These are phyloP conservation scores for Tolypeutes matacus DNA, from an alignment of 2,797 vertebrate genomes.

Conservation along the genomic window DNA sequence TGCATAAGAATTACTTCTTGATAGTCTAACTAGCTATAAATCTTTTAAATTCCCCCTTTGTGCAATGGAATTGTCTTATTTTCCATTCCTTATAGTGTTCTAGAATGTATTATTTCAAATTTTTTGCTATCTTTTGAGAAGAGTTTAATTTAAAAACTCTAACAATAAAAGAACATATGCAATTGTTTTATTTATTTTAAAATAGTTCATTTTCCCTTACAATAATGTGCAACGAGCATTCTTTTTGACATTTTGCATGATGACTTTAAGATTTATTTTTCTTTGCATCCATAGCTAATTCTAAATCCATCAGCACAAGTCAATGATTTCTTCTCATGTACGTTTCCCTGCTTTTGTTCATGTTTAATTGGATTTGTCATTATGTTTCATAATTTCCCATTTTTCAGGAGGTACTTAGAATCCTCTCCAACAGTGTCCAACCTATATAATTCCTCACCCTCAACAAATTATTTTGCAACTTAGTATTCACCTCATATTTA, in stretches of 20 bases:
- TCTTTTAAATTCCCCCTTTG: not conserved
- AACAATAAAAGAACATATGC: not conserved
- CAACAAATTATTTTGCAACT: conserved; percentile 45
- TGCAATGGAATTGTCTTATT: not conserved
- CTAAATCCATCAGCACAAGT: not conserved
- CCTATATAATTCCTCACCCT: not conserved
- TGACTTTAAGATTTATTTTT: conserved; percentile 59
- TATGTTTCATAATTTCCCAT: conserved; percentile 6
- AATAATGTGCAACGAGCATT: conserved; percentile 3
- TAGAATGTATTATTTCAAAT: not conserved
- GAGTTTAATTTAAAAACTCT: not conserved
- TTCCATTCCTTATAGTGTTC: not conserved
- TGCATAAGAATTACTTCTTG: conserved; percentile 2
- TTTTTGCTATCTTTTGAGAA: conserved; percentile 22
- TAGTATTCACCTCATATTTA: not conserved
- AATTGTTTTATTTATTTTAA: conserved; percentile 16
- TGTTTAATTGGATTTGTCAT: not conserved
- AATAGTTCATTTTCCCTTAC: conserved; percentile 41
- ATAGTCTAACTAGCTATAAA: not conserved
- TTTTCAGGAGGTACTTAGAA: conserved; percentile 33
- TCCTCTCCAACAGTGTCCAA: not conserved
- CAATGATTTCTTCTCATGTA: not conserved
- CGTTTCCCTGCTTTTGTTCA: conserved; percentile 35
- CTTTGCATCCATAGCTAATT: conserved; percentile 3
- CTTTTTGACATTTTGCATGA: conserved; percentile 10